Base-by-base conservation (phyloP, 2,797 vertebrate species). In the Aeoliscus strigatus region DNA sequence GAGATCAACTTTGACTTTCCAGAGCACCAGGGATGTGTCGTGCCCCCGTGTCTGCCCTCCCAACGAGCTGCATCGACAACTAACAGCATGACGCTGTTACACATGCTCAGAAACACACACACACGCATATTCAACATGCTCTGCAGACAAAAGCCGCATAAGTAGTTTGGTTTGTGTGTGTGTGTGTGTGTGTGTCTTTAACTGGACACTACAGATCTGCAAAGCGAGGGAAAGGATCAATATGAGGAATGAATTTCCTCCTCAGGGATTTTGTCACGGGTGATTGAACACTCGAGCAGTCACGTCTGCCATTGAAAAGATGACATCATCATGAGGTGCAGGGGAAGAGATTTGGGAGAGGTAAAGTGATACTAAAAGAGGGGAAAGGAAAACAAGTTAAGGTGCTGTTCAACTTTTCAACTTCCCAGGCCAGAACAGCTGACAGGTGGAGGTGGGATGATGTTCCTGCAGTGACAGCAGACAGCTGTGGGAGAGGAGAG, bases 401-500 rank as follows among this genome's bases (percentile, higher is more conserved):
- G n/a, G n/a, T n/a, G n/a, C n/a, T n/a, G n/a, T n/a, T n/a, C n/a
- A n/a, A n/a, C n/a, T n/a, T n/a, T n/a, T n/a, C n/a, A n/a, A n/a
- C n/a, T n/a, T 21, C 6, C 6, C 9, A 24, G 8, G n/a, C 27
- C 12, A 9, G n/a, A 36, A 58, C 21, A 36, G 35, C 11, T 30
- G 8, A 51, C 43, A 39, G 37, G 42, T 37, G 40, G 18, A 17
- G 10, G 24, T 16, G 11, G 23, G 31, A 35, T 18, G 26, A 30
- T 2, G 9, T 31, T 46, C 37, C 39, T 23, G 15, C 39, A 42
- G 40, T 57, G 73, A 58, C 58, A 66, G 58, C 30, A 74, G 75
- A 69, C 82, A 85, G 81, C 84, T 86, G 86, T 77, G 76, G 70
- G 57, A 74, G 71, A 77, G 39, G 44, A 66, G 55, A 44, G 39